Evolutionary conservation across 1,140 invertebrate genomes (phyloP).

Genomic region (Diploscapter pachys): DNA sequence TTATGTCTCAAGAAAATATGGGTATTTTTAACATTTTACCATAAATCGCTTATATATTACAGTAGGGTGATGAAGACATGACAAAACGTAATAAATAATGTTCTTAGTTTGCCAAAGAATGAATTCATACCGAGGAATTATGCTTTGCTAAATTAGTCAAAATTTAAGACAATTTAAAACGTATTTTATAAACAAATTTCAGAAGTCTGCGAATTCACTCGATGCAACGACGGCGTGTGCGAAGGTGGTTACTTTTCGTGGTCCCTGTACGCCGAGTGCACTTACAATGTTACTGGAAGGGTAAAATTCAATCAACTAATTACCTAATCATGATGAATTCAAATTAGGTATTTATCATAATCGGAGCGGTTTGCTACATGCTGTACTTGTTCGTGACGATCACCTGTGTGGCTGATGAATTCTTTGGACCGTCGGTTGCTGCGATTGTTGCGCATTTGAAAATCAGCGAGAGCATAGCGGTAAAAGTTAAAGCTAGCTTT

Average conservation of each 20-base stretch:
- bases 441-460: slow-evolving; percentile 68
- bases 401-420: slow-evolving; percentile 68
- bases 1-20: no score
- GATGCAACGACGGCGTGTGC: slow-evolving; percentile 8
- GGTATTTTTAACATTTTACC: no score
- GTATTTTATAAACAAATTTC: no score
- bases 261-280: slow-evolving; percentile 40
- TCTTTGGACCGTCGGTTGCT: slow-evolving; percentile 71
- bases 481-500: slow-evolving; percentile 3
- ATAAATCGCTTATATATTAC: no score
- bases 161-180: no score
- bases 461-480: slow-evolving; percentile 72
- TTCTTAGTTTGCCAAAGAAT: no score
- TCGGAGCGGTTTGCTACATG: slow-evolving; percentile 63
- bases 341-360: slow-evolving; percentile 23
- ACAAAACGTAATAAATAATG: no score
- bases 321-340: neutral
- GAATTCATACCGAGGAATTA: no score
- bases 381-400: slow-evolving; percentile 68
- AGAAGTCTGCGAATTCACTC: no score
- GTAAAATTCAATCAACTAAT: slow-evolving; percentile 1
- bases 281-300: slow-evolving; percentile 5
- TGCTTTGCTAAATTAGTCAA: no score
- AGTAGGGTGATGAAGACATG: no score
- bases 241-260: slow-evolving; percentile 46